Conservation (phyloP, 2,888 invertebrate species). For the Microplitis deprimator region DNA sequence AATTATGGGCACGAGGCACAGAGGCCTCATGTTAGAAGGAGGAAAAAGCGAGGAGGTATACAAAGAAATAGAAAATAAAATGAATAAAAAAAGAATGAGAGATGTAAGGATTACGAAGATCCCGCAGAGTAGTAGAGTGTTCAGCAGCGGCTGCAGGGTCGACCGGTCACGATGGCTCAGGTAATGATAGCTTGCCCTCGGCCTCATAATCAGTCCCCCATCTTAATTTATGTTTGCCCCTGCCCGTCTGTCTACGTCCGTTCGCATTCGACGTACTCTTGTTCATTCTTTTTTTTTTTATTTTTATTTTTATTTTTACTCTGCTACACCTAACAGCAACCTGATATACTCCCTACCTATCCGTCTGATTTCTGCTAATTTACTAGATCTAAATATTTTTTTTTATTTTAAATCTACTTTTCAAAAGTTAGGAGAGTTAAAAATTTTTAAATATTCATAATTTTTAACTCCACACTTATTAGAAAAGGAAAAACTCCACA, state of each 20-base stretch:
- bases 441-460: too few species aligned
- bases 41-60: slow-evolving; percentile 37
- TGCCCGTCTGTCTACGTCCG: slow-evolving; percentile 61
- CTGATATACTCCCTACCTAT: background rate
- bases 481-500: too few species aligned
- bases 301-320: background rate
- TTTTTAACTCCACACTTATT: too few species aligned
- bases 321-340: background rate
- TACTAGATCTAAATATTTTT: too few species aligned
- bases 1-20: slow-evolving; percentile 61
- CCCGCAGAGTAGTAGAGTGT: slow-evolving; percentile 48
- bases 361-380: background rate
- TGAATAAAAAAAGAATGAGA: slow-evolving; percentile 48
- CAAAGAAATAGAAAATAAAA: slow-evolving; percentile 39
- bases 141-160: slow-evolving; percentile 66
- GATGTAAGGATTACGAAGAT: slow-evolving; percentile 36
- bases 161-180: slow-evolving; percentile 69
- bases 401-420: too few species aligned
- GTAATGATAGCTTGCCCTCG: slow-evolving; percentile 69
- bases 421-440: too few species aligned
- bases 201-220: slow-evolving; percentile 70
- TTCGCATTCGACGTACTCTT: slow-evolving; percentile 52
- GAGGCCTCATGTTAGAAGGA: slow-evolving; percentile 32
- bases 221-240: slow-evolving; percentile 71
- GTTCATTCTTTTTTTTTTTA: slow-evolving; percentile 37